A percentile compares a stretch with the other conserved stretches of the same genome.
Conservation (phyloP, 1,140 invertebrate species). For the Mamestra configurata region DNA sequence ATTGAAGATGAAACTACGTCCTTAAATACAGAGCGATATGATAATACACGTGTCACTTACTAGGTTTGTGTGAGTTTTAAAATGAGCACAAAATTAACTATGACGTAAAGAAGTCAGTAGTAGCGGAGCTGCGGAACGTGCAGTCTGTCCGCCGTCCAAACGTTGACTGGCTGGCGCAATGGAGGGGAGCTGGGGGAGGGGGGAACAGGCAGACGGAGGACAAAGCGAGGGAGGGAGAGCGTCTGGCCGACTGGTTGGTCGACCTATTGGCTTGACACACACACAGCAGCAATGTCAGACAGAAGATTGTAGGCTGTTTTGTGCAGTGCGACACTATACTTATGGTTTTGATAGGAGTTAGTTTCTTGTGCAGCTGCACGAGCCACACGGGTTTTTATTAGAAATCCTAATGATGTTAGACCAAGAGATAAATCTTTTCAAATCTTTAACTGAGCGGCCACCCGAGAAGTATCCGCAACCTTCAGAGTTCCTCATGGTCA, state of each 20-base stretch:
- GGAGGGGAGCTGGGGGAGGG: constrained; percentile 64
- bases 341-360: constrained; percentile 26
- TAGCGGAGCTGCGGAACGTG: constrained; percentile 59
- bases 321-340: constrained; percentile 56
- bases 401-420: not conserved
- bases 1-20: constrained; percentile 53
- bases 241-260: constrained; percentile 86
- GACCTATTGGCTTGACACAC: constrained; percentile 83
- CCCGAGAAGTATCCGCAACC: constrained; percentile 72
- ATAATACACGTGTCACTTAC: constrained; percentile 69
- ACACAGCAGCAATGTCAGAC: constrained; percentile 72
- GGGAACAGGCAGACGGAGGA: constrained; percentile 80
- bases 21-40: constrained; percentile 43
- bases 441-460: constrained; percentile 20
- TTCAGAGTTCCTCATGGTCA: constrained; percentile 83
- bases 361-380: constrained; percentile 18
- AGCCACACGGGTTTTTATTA: not conserved
- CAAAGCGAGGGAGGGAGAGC: constrained; percentile 82
- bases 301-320: constrained; percentile 80
- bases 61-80: constrained; percentile 68
- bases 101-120: constrained; percentile 78
- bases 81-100: constrained; percentile 75
- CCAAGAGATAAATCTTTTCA: constrained; percentile 24
- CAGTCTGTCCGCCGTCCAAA: constrained; percentile 64
- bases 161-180: constrained; percentile 82